Evolutionary conservation across 2,888 invertebrate species (phyloP), one percentile per base, ranked within the genome.

Genomic region (Cataglyphis altisquamis): DNA sequence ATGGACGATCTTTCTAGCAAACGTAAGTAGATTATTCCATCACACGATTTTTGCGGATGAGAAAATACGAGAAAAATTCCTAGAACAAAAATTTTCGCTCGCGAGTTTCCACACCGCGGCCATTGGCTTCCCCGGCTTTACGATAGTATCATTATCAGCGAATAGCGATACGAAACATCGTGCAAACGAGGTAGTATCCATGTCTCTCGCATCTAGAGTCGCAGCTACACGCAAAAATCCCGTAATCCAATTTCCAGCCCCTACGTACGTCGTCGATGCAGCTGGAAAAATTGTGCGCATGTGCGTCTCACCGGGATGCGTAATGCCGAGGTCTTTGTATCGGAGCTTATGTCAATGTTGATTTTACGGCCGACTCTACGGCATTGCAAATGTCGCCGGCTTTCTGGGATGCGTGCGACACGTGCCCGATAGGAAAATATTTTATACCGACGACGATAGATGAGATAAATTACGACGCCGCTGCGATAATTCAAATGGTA

Each of bases 321-420:
- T 85, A 83, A 85, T 85, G 63, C 45, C 25, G 18, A 15, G 12
- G 32, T 68, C 74, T 84, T 84, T 85, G 84, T 78, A 74, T 18
- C 66, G 68, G 67, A 67, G 85, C 83, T 80, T 85, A 41, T 78
- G 84, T 85, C 85, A 84, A 85, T 84, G 85, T 85, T 84, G 85
- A 85, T 85, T 84, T 84, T 84, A 84, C 85, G 80, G 39, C 39
- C 78, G 74, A 85, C 74, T 57, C 84, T 77, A 64, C 68, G 25
- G n/a, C 36, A 18, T 32, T 36, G 66, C 74, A 36, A 68, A 39
- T 67, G 77, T 55, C 67, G 74, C 21, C 63, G 29, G 73, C n/a
- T 48, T 63, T 45, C 29, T 18, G 52, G 48, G 8, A 66, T 6
- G 66, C 36, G 41, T 15, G 41, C 15, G 41, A 21, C 41, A 32